Evolutionary conservation across 1,140 invertebrate species (phyloP).

Genomic region (Bombus ignitus): DNA sequence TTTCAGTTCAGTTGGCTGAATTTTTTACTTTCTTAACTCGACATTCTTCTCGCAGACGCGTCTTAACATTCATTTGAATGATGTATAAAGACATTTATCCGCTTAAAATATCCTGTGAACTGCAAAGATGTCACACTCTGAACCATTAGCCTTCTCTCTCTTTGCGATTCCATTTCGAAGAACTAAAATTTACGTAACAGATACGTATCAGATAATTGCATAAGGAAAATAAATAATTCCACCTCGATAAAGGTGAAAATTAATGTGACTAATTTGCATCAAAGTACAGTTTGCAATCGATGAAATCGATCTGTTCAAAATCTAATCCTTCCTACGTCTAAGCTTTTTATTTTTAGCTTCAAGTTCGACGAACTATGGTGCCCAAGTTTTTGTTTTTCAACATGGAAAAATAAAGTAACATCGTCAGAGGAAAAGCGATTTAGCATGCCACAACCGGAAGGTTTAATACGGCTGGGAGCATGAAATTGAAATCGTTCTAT

Average conservation of each 20-base stretch:
- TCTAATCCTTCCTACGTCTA: too few species aligned
- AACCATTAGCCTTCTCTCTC: too few species aligned
- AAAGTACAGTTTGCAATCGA: neutral
- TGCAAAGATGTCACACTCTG: too few species aligned
- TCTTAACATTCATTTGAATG: neutral
- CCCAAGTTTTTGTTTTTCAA: neutral
- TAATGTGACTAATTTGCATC: too few species aligned
- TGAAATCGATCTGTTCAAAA: neutral
- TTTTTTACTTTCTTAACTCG: neutral
- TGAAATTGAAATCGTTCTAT: conserved; percentile 53
- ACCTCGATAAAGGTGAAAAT: neutral
- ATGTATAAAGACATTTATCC: too few species aligned
- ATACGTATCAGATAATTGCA: too few species aligned
- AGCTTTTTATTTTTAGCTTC: too few species aligned
- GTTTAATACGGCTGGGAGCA: conserved; percentile 37
- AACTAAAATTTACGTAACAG: too few species aligned
- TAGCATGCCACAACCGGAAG: neutral
- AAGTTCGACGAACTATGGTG: neutral
- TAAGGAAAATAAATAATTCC: neutral
- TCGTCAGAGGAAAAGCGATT: conserved; percentile 53
- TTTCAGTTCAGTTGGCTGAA: neutral
- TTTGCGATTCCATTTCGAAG: too few species aligned
- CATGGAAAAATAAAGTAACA: conserved; percentile 16
- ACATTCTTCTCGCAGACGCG: neutral
- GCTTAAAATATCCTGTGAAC: neutral